These are phyloP conservation scores for Henricia sp. DNA, from an alignment of 53 echinoderm and acorn worm genomes.

Conservation along the genomic window DNA sequence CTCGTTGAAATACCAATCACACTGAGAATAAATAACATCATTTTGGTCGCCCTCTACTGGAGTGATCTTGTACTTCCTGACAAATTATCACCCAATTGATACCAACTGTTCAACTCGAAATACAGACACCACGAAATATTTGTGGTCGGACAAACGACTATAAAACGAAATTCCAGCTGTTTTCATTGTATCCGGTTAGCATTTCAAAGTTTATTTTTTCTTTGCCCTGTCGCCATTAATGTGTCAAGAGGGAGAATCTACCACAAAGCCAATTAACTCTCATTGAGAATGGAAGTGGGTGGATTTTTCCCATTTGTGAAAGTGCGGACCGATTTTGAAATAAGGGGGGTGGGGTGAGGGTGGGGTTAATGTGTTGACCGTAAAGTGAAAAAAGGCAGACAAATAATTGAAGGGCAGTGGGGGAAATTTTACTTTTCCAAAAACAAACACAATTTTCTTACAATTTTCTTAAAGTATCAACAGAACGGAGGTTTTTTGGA, in stretches of 20 bases:
- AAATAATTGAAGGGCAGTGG: neutral
- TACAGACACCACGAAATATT: conserved; percentile 17
- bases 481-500: too few species aligned
- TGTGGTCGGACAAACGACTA: neutral
- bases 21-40: neutral
- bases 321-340: neutral
- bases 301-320: neutral
- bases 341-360: neutral
- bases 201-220: conserved; percentile 19
- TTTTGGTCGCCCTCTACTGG: neutral
- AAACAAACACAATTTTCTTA: too few species aligned
- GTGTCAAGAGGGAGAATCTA: neutral
- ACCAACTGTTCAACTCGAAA: neutral
- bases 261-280: too few species aligned
- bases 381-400: neutral
- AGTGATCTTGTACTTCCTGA: conserved; percentile 12
- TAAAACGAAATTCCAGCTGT: neutral
- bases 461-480: too few species aligned
- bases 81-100: conserved; percentile 13
- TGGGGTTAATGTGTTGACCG: neutral
- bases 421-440: neutral
- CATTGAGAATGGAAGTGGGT: neutral
- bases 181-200: conserved; percentile 4
- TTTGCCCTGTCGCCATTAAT: too few species aligned
- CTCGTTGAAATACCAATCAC: neutral